Base-by-base conservation (phyloP, 2,888 invertebrate species). In the Rhingia campestris region DNA sequence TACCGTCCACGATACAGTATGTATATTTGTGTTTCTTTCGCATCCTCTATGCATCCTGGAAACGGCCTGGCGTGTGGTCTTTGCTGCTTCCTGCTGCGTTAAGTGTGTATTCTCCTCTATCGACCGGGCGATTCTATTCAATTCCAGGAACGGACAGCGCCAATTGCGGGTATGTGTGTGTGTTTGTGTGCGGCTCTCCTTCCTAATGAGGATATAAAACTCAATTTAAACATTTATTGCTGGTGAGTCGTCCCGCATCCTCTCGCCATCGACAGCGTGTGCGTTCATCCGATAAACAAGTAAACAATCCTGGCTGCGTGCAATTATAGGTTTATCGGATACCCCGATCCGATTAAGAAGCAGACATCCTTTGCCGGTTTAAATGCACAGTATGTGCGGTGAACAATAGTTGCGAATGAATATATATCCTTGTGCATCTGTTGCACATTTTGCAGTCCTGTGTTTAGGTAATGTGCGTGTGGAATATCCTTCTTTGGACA, bases 121-220 rank as follows among this genome's bases (percentile, higher is more conserved):
- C 6, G 39, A 47, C 7, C 12, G n/a, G 39, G 9, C 56, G 37
- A 6, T 35, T 56, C 43, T n/a, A 33, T 51, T 49, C 37, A 64
- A 63, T 70, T 80, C 64, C 54, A 9, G 64, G 64, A 70, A 69
- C 53, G 3, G 12, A n/a, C n/a, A 45, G 4, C 63, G 41, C 32
- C 77, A 69, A 77, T 58, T 64, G 67, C 73, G 54, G 69, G 22
- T 45, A 54, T 49, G 59, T 47, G 53, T 49, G 64, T 69, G 43
- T 56, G 69, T 49, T 73, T 73, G 75, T 47, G 37, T 72, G 56
- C 49, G 37, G 32, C 69, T 43, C 45, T 69, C 56, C 45, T 63
- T 37, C 73, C 69, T 82, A 84, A 84, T 80, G 70, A 84, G 84
- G 84, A 84, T 84, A 84, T 84, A 84, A 84, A 80, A 84, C 84